Evolutionary conservation across 2,797 vertebrate species (phyloP).

Genomic region (Anas acuta): DNA sequence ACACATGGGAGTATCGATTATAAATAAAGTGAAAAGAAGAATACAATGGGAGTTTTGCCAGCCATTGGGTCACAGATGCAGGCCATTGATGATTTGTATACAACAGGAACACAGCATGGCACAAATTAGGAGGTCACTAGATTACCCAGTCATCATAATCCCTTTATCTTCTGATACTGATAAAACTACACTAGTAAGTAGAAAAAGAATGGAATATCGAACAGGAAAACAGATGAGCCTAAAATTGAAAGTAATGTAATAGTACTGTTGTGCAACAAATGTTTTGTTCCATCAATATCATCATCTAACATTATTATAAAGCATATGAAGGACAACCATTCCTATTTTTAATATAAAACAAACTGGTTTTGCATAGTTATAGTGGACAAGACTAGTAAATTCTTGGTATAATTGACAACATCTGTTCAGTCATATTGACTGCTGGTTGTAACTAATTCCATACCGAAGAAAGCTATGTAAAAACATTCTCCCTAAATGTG

Average conservation of each 20-base stretch:
- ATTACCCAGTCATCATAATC: background rate
- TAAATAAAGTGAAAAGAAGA: background rate
- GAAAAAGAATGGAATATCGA: background rate
- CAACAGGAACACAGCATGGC: background rate
- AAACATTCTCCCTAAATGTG: background rate
- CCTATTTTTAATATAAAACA: constrained; percentile 10
- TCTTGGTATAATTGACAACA: background rate
- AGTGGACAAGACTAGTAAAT: background rate
- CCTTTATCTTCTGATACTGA: background rate
- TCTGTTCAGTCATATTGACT: background rate
- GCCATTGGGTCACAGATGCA: background rate
- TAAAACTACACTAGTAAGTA: background rate
- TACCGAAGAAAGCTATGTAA: background rate
- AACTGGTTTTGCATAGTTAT: constrained; percentile 8
- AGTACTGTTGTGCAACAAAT: background rate
- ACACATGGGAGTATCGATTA: background rate
- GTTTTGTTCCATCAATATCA: background rate
- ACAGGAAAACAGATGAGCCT: background rate
- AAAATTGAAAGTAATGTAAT: background rate
- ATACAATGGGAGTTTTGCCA: background rate
- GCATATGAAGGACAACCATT: background rate
- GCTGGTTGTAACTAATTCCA: background rate
- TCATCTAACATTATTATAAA: background rate
- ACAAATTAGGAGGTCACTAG: background rate
- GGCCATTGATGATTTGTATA: background rate